phyloP scores from a whole-genome alignment of 1,140 invertebrate genomes.

The Papilio dardanus region DNA sequence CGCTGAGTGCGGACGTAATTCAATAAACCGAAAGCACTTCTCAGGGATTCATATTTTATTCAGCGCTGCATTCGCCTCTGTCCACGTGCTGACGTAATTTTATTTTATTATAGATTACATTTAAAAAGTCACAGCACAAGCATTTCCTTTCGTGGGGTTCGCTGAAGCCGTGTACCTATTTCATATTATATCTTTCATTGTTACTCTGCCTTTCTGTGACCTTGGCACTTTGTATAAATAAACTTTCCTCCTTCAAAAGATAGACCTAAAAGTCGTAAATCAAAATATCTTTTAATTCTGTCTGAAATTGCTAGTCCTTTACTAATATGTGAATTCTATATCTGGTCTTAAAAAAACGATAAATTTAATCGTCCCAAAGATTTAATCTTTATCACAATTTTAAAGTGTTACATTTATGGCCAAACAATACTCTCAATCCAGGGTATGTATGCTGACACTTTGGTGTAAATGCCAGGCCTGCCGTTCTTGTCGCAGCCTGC shows the following conservation, averaged over 20 bases:
- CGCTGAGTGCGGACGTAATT: conserved; percentile 32
- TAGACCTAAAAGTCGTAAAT: too few species aligned
- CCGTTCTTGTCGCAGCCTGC: not conserved
- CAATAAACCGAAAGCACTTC: conserved; percentile 29
- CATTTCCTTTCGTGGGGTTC: not conserved
- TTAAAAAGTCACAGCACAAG: not conserved
- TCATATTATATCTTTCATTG: too few species aligned
- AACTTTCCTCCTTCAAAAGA: too few species aligned
- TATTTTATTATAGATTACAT: conserved; percentile 11
- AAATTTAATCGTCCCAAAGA: too few species aligned
- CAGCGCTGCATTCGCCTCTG: conserved; percentile 23
- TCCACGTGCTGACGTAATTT: conserved; percentile 7
- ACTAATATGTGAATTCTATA: too few species aligned
- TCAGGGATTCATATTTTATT: conserved; percentile 35
- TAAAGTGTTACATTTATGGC: not conserved
- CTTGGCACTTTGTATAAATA: too few species aligned
- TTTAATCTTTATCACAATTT: not conserved
- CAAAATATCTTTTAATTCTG: too few species aligned
- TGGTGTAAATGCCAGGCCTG: not conserved
- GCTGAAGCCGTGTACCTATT: too few species aligned
- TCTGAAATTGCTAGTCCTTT: too few species aligned
- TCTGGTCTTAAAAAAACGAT: too few species aligned
- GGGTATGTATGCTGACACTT: not conserved
- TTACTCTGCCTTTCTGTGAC: not conserved
- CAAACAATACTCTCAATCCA: not conserved